A percentile compares a stretch with the other conserved stretches of the same genome.
Evolutionary conservation across 2,888 invertebrate species (phyloP).

Genomic region (Drosophila anomalata): DNA sequence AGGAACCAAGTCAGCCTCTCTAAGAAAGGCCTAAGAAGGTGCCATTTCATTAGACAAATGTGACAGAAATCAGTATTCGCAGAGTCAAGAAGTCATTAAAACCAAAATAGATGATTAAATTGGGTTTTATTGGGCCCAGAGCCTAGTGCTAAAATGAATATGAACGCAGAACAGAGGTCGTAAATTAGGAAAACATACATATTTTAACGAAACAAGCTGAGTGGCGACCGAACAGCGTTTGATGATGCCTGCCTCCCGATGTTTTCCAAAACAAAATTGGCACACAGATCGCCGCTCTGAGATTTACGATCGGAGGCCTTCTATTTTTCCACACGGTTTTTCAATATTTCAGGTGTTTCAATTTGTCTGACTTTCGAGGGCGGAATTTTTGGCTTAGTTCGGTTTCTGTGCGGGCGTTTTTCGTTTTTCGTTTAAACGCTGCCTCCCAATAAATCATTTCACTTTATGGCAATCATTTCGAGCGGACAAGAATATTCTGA

Average conservation of each 20-base stretch:
- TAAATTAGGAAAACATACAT: slow-evolving; percentile 59
- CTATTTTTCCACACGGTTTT: slow-evolving; percentile 35
- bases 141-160: slow-evolving; percentile 50
- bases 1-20: slow-evolving; percentile 5
- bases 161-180: slow-evolving; percentile 45
- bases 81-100: slow-evolving; percentile 25
- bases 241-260: slow-evolving; percentile 41
- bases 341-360: slow-evolving; percentile 62
- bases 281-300: slow-evolving; percentile 43
- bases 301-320: slow-evolving; percentile 60
- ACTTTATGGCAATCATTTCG: slow-evolving; percentile 72
- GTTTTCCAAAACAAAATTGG: slow-evolving; percentile 64
- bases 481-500: slow-evolving; percentile 43
- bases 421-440: slow-evolving; percentile 14
- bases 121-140: slow-evolving; percentile 3
- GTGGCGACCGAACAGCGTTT: slow-evolving; percentile 35
- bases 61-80: neutral
- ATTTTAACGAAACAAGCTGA: slow-evolving; percentile 45
- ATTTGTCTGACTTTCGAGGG: slow-evolving; percentile 51
- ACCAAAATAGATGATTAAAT: slow-evolving; percentile 38
- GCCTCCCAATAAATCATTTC: slow-evolving; percentile 63
- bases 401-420: slow-evolving; percentile 49
- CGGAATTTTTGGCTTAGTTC: slow-evolving; percentile 36
- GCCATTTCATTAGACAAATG: no score
- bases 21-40: no score